Conservation (phyloP, 1,140 invertebrate species). For the Aphelinus certus region DNA sequence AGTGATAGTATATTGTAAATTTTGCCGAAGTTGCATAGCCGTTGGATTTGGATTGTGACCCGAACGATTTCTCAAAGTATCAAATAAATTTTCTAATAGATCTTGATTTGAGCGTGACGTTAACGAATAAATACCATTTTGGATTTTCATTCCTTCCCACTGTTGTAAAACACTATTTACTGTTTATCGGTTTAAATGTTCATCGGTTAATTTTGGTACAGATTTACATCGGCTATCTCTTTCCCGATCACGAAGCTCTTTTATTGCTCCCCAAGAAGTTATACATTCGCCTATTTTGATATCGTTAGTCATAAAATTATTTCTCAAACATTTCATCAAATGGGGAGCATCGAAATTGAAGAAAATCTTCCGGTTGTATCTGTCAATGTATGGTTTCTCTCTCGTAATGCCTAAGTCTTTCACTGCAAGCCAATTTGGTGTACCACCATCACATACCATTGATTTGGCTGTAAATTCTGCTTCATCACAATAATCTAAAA, state of each 20-base stretch:
- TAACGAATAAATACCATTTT: slow-evolving; percentile 35
- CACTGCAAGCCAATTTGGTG: no score
- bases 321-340: slow-evolving; percentile 36
- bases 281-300: neutral
- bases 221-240: slow-evolving; percentile 16
- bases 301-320: slow-evolving; percentile 26
- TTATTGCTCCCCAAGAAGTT: slow-evolving; percentile 8
- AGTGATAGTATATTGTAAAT: no score
- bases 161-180: slow-evolving; percentile 33
- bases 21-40: no score
- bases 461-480: no score
- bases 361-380: slow-evolving; percentile 25
- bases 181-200: slow-evolving; percentile 32
- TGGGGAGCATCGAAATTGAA: slow-evolving; percentile 30
- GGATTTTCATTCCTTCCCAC: slow-evolving; percentile 32
- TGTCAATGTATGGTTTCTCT: neutral
- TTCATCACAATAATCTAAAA: no score
- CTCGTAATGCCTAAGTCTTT: no score
- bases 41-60: no score
- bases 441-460: no score
- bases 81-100: no score
- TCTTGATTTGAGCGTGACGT: slow-evolving; percentile 28
- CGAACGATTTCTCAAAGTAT: no score
- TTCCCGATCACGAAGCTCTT: slow-evolving; percentile 10
- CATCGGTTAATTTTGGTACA: slow-evolving; percentile 35